phyloP scores from a whole-genome alignment of 2,797 vertebrate genomes.

The Monodelphis domestica region DNA sequence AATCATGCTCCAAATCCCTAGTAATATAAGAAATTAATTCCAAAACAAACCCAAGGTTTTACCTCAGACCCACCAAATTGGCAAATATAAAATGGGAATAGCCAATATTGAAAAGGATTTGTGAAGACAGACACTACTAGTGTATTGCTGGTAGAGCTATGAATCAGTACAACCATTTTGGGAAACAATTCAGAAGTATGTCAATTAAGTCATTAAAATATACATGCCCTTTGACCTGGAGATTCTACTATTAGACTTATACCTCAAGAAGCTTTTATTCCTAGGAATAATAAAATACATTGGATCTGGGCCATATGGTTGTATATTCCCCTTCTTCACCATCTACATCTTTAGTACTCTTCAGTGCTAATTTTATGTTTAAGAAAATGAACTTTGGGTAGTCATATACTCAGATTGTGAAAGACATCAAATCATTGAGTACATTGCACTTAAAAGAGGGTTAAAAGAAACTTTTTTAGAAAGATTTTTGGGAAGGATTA shows the following conservation, averaged over 20 bases:
- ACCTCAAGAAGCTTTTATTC: background rate
- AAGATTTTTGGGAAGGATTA: background rate
- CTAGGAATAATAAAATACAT: conserved; percentile 26
- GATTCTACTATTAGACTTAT: background rate
- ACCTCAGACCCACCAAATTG: too few relatives aligned
- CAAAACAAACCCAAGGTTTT: too few relatives aligned
- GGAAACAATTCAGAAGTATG: too few relatives aligned
- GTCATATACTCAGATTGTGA: background rate
- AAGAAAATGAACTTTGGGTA: background rate
- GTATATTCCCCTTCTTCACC: background rate
- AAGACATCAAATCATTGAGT: background rate
- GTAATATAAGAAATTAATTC: too few relatives aligned
- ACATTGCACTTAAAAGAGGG: background rate
- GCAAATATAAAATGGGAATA: too few relatives aligned
- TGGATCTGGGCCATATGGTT: background rate
- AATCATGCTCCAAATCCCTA: too few relatives aligned
- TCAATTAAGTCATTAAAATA: too few relatives aligned
- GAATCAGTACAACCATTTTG: too few relatives aligned
- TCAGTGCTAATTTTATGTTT: background rate
- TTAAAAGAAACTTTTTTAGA: background rate
- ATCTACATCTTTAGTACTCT: background rate
- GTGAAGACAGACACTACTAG: too few relatives aligned
- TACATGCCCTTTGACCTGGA: too few relatives aligned
- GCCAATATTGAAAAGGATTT: too few relatives aligned
- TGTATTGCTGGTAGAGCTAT: too few relatives aligned